A percentile compares a stretch with the other conserved stretches of the same genome.
These are phyloP conservation scores for Hippocampus mohnikei DNA, from an alignment of 2,113 vertebrate genomes.

Conservation along the genomic window DNA sequence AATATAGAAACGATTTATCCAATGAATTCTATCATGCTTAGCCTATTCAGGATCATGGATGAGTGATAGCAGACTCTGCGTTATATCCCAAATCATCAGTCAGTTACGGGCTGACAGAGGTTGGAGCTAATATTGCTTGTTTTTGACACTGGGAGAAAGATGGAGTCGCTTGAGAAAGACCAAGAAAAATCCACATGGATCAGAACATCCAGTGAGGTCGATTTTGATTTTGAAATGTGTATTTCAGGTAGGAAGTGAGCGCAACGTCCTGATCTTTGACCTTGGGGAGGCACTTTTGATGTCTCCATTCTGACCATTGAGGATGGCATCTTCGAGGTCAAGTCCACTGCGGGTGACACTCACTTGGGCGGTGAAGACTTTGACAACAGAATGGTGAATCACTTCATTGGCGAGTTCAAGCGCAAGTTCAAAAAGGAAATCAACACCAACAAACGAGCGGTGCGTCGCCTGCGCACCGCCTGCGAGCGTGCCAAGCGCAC, in stretches of 20 bases:
- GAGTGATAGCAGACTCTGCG: neutral
- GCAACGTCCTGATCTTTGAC: constrained; percentile 88
- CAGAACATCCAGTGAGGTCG: neutral
- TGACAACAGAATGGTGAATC: constrained; percentile 87
- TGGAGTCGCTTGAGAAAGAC: neutral
- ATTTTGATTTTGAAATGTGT: neutral
- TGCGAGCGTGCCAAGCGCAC: constrained; percentile 89
- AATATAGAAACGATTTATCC: neutral
- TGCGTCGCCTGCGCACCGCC: constrained; percentile 82
- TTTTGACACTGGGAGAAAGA: neutral
- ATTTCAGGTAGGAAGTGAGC: constrained; percentile 78
- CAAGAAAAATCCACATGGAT: neutral
- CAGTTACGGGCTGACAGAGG: neutral
- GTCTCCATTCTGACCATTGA: constrained; percentile 89
- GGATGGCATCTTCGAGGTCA: constrained; percentile 92
- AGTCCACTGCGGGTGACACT: constrained; percentile 86
- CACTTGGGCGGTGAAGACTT: constrained; percentile 90
- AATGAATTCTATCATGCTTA: neutral
- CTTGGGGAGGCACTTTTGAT: constrained; percentile 90
- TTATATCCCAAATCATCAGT: neutral
- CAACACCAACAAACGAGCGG: constrained; percentile 83
- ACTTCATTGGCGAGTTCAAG: constrained; percentile 87
- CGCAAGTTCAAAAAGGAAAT: constrained; percentile 89
- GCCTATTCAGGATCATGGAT: neutral
- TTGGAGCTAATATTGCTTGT: neutral